Percentiles rank a stretch among this genome's conserved stretches.
phyloP scores from a whole-genome alignment of 2,888 invertebrate species.

The Agrenia bidenticulata region DNA sequence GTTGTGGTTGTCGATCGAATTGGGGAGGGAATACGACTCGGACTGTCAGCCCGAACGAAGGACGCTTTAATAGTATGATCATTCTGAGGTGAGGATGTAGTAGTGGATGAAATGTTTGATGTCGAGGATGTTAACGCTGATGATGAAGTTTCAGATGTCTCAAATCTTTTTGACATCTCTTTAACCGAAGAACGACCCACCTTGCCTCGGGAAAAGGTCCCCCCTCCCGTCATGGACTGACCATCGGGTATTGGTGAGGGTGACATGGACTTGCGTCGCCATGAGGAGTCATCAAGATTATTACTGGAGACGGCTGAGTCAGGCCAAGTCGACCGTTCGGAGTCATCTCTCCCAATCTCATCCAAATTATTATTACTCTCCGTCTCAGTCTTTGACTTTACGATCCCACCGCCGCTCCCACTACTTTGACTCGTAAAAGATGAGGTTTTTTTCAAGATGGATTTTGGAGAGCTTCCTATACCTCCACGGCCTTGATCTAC shows the following conservation, averaged over 20 bases:
- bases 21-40: conserved; percentile 39
- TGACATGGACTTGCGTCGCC: conserved; percentile 29
- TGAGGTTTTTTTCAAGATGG: conserved; percentile 51
- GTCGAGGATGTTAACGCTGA: conserved; percentile 24
- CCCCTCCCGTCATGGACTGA: no score
- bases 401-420: neutral
- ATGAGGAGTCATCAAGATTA: conserved; percentile 35
- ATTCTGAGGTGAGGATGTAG: conserved; percentile 1
- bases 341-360: neutral
- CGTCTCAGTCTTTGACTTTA: neutral
- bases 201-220: conserved; percentile 45
- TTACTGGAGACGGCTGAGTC: neutral
- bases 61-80: conserved; percentile 1
- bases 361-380: conserved; percentile 22
- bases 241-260: conserved; percentile 23
- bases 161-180: conserved; percentile 51
- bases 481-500: neutral
- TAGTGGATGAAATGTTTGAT: neutral
- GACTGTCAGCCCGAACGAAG: conserved; percentile 29
- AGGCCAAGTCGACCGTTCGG: neutral
- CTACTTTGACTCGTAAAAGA: conserved; percentile 39
- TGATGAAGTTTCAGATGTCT: conserved; percentile 20
- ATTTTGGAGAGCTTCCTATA: conserved; percentile 40
- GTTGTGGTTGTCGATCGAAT: conserved; percentile 20
- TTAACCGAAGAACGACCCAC: conserved; percentile 50